These are phyloP conservation scores for Craniophora ligustri DNA, from an alignment of 2,888 invertebrate species.

Conservation along the genomic window DNA sequence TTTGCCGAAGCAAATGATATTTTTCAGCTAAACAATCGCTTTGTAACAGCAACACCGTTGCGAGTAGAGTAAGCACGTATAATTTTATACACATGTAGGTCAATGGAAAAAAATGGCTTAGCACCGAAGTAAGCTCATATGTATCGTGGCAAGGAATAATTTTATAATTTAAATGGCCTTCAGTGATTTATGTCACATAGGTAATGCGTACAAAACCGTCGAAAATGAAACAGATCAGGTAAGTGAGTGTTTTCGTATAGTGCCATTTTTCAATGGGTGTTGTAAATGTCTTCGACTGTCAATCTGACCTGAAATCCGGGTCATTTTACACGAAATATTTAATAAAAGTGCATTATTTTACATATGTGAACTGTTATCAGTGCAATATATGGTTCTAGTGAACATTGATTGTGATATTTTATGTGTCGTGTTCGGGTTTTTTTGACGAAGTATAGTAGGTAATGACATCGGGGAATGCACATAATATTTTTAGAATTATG, in stretches of 20 bases:
- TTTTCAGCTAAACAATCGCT: constrained; percentile 46
- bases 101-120: constrained; percentile 88
- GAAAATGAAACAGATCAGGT: constrained; percentile 88
- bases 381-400: constrained; percentile 46
- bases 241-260: constrained; percentile 73
- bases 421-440: constrained; percentile 48
- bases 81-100: constrained; percentile 87
- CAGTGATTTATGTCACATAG: constrained; percentile 88
- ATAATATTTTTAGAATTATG: constrained; percentile 88
- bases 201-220: constrained; percentile 86
- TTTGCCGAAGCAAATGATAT: constrained; percentile 22
- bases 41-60: constrained; percentile 81
- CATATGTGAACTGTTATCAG: constrained; percentile 35
- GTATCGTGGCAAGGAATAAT: constrained; percentile 87
- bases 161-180: constrained; percentile 88
- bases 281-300: constrained; percentile 85
- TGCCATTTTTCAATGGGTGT: constrained; percentile 77
- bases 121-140: constrained; percentile 81
- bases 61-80: constrained; percentile 80
- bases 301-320: constrained; percentile 84
- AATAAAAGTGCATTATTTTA: constrained; percentile 58
- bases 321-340: constrained; percentile 70
- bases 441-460: constrained; percentile 64
- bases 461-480: constrained; percentile 84
- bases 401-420: constrained; percentile 49